Evolutionary conservation across 2,113 vertebrate species (phyloP).

Genomic region (Ictalurus furcatus): DNA sequence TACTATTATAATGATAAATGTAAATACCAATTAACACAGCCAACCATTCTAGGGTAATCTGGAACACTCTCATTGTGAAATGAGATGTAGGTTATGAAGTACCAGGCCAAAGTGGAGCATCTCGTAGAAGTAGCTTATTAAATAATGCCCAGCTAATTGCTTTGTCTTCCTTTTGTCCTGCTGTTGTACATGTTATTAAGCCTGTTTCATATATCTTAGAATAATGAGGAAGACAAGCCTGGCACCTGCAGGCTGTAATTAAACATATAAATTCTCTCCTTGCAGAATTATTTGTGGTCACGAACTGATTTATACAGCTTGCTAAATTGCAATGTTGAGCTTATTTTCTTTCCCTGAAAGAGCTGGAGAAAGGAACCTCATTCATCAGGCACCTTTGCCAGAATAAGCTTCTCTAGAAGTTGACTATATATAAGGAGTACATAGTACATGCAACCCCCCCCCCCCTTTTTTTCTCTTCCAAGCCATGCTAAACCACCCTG

Average conservation of each 20-base stretch:
- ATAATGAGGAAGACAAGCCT: constrained; percentile 76
- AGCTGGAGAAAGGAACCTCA: constrained; percentile 54
- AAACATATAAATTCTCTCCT: constrained; percentile 81
- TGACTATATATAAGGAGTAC: constrained; percentile 58
- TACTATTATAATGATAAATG: constrained; percentile 39
- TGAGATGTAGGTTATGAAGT: constrained; percentile 67
- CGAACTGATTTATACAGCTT: constrained; percentile 73
- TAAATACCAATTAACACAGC: constrained; percentile 47
- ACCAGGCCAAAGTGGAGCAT: constrained; percentile 66
- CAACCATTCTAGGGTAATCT: constrained; percentile 42
- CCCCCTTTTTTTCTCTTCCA: constrained; percentile 31
- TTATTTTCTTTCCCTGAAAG: constrained; percentile 69
- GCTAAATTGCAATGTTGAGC: constrained; percentile 73
- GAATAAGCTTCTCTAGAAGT: constrained; percentile 64
- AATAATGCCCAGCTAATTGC: constrained; percentile 76
- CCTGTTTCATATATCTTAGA: constrained; percentile 76
- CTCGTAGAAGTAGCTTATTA: constrained; percentile 73
- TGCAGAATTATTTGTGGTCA: constrained; percentile 76
- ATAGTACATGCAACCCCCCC: background rate
- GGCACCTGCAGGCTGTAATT: constrained; percentile 79
- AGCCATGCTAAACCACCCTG: constrained; percentile 32
- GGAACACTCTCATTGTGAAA: constrained; percentile 58
- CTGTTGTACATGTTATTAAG: constrained; percentile 59
- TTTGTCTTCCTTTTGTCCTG: constrained; percentile 78
- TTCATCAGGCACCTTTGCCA: constrained; percentile 65